Percentiles rank a stretch among this genome's conserved stretches.
Conservation (phyloP, 2,797 vertebrate species). For the Enteromius anoplus region DNA sequence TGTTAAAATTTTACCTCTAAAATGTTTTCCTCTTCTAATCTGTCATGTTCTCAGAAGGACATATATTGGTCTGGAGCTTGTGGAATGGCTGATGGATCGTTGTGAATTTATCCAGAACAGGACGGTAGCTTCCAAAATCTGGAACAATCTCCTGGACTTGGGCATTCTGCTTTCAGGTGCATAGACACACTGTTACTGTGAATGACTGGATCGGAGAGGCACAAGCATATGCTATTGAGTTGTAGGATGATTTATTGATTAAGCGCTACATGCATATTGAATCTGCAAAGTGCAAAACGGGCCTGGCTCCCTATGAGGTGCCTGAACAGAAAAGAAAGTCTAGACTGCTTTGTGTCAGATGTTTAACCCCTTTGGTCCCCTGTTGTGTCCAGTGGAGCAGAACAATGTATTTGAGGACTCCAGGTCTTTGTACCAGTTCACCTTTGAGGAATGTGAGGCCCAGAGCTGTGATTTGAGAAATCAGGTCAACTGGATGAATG, state of each 20-base stretch:
- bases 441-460: slow-evolving; percentile 82
- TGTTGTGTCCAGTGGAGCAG: slow-evolving; percentile 78
- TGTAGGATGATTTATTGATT: slow-evolving; percentile 5
- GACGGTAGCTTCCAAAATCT: slow-evolving; percentile 77
- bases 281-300: not conserved
- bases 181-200: not conserved
- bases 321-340: not conserved
- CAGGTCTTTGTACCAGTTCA: slow-evolving; percentile 84
- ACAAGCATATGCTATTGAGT: not conserved
- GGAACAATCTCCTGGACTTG: slow-evolving; percentile 84
- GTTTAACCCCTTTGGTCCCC: not conserved
- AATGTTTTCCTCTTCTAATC: slow-evolving; percentile 43
- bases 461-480: slow-evolving; percentile 83
- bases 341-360: not conserved
- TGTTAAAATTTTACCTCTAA: not conserved
- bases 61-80: slow-evolving; percentile 82
- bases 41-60: slow-evolving; percentile 72
- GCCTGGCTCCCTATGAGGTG: not conserved
- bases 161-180: slow-evolving; percentile 75
- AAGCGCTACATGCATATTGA: not conserved
- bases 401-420: slow-evolving; percentile 81
- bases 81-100: slow-evolving; percentile 84
- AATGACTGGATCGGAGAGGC: not conserved
- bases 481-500: slow-evolving; percentile 82
- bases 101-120: slow-evolving; percentile 80